Evolutionary conservation across 2,797 vertebrate genomes (phyloP).

Genomic region (Chiloscyllium punctatum): DNA sequence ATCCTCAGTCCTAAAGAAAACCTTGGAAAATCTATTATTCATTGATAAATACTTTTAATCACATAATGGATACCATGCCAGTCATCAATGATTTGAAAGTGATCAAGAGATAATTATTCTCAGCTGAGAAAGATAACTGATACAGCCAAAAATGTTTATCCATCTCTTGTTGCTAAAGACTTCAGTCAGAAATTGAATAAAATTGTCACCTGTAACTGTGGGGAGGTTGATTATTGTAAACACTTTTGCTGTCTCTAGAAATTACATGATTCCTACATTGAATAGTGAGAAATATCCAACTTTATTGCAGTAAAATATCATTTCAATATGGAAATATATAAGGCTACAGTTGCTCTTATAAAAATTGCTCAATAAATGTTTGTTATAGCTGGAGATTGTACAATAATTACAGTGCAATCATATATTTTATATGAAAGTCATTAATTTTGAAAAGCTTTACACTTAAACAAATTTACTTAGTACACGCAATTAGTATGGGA

Average conservation of each 20-base stretch:
- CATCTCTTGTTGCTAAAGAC: not conserved
- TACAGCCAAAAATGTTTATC: not conserved
- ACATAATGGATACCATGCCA: slow-evolving; percentile 26
- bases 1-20: not conserved
- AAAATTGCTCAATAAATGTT: not conserved
- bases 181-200: not conserved
- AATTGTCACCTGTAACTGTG: not conserved
- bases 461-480: no score
- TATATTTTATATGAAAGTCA: no score
- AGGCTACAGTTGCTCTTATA: not conserved
- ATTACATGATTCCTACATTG: not conserved
- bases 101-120: slow-evolving; percentile 13
- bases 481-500: no score
- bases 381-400: not conserved
- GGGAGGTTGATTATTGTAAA: not conserved
- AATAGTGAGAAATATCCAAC: not conserved
- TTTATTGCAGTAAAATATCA: not conserved
- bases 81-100: not conserved
- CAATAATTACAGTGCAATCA: not conserved
- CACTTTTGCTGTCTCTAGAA: not conserved
- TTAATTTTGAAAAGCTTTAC: no score
- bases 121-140: not conserved
- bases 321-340: not conserved
- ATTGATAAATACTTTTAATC: not conserved
- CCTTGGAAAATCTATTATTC: slow-evolving; percentile 14